Conservation (phyloP, 2,888 invertebrate genomes). For the Dolomedes plantarius region DNA sequence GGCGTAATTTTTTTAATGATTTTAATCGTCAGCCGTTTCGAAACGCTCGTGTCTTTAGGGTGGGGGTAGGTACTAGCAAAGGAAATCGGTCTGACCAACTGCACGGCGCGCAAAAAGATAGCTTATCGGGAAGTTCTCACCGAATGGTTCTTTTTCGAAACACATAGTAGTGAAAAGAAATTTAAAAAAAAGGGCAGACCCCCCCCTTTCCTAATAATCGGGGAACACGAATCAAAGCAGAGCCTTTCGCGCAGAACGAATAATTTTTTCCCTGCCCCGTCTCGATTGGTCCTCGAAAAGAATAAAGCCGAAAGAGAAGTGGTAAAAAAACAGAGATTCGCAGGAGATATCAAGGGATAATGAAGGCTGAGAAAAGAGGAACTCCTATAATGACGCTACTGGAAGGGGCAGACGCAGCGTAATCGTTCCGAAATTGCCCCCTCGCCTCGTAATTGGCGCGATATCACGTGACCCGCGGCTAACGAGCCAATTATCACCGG, state of each 20-base stretch:
- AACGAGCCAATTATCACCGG: conserved; percentile 67
- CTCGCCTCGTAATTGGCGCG: conserved; percentile 64
- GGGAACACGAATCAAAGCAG: conserved; percentile 42
- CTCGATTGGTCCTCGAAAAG: conserved; percentile 33
- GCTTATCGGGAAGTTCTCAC: not conserved
- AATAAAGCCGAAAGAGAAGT: not conserved
- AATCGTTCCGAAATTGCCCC: conserved; percentile 55
- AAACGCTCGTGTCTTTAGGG: no score
- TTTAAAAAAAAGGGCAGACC: conserved; percentile 2
- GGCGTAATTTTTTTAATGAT: no score
- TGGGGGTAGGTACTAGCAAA: no score
- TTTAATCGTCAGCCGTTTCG: no score
- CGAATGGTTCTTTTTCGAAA: not conserved
- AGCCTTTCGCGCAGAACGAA: conserved; percentile 3
- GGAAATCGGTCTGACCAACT: not conserved
- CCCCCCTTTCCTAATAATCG: conserved; percentile 24
- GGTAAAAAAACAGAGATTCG: conserved; percentile 42
- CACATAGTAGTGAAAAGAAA: conserved; percentile 9
- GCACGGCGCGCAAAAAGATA: not conserved
- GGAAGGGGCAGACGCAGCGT: conserved; percentile 39
- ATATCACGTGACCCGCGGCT: conserved; percentile 64
- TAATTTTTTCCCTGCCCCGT: conserved; percentile 29
- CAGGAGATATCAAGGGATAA: conserved; percentile 49
- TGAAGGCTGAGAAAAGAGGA: conserved; percentile 33
- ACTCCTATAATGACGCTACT: conserved; percentile 56